These are phyloP conservation scores for Tetragonisca angustula DNA, from an alignment of 2,888 invertebrate genomes.

Conservation along the genomic window DNA sequence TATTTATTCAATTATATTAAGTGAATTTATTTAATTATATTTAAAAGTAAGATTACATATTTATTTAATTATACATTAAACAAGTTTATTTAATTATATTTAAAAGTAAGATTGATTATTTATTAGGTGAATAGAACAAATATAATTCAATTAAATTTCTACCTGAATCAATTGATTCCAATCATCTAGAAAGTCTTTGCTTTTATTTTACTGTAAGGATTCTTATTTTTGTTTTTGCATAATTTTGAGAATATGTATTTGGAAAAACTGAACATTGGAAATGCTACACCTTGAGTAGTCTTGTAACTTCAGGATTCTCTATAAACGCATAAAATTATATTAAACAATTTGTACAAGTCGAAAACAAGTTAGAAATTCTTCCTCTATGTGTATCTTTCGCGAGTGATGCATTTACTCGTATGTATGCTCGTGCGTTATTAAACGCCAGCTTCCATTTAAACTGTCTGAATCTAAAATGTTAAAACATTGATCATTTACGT, in stretches of 20 bases:
- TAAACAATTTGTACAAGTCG: neutral
- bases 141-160: neutral
- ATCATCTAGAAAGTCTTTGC: neutral
- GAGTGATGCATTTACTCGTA: neutral
- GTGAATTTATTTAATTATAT: too few species aligned
- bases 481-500: neutral
- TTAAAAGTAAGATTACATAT: too few species aligned
- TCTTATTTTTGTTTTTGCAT: too few species aligned
- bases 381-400: neutral
- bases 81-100: too few species aligned
- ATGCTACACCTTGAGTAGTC: too few species aligned
- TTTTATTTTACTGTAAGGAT: neutral
- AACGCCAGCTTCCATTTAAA: neutral
- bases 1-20: too few species aligned
- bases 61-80: too few species aligned
- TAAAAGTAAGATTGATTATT: neutral
- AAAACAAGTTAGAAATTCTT: neutral
- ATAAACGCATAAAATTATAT: too few species aligned
- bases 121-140: neutral
- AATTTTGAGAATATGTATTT: too few species aligned
- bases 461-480: neutral
- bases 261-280: too few species aligned
- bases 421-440: neutral
- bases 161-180: too few species aligned
- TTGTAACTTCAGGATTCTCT: too few species aligned